phyloP scores from a whole-genome alignment of 2,797 vertebrate genomes.

The Gila robusta region DNA sequence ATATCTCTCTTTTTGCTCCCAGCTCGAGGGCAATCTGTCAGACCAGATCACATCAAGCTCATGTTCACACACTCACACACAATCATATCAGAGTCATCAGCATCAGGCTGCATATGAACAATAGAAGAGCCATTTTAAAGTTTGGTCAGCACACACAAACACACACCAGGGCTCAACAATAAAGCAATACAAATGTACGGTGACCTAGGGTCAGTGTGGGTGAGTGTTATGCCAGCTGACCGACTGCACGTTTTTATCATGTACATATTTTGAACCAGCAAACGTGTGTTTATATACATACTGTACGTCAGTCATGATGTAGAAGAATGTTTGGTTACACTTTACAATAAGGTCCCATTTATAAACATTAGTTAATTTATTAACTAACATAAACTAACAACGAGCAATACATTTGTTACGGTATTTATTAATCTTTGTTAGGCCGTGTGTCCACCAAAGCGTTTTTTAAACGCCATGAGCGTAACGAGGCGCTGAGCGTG shows the following conservation, averaged over 20 bases:
- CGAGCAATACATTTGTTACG: too few species aligned
- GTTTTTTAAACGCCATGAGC: too few species aligned
- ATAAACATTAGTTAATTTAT: too few species aligned
- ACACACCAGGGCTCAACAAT: constrained; percentile 25
- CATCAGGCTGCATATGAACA: constrained; percentile 56
- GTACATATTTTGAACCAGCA: neutral
- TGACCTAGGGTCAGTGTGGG: constrained; percentile 2
- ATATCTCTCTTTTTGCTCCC: constrained; percentile 72
- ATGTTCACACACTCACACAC: constrained; percentile 58
- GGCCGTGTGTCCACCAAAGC: too few species aligned
- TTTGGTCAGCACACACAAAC: constrained; percentile 32
- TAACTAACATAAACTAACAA: too few species aligned
- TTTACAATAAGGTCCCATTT: too few species aligned
- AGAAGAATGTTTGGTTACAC: neutral
- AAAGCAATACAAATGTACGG: neutral
- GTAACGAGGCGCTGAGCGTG: too few species aligned
- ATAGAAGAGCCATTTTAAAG: constrained; percentile 51
- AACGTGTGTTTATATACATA: neutral
- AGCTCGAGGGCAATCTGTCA: constrained; percentile 75
- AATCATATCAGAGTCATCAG: constrained; percentile 50
- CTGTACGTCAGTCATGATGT: neutral
- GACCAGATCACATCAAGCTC: constrained; percentile 78
- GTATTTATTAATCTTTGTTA: too few species aligned
- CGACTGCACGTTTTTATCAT: neutral
- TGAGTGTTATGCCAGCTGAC: neutral